phyloP scores from a whole-genome alignment of 2,113 vertebrate species.

The Python bivittatus region DNA sequence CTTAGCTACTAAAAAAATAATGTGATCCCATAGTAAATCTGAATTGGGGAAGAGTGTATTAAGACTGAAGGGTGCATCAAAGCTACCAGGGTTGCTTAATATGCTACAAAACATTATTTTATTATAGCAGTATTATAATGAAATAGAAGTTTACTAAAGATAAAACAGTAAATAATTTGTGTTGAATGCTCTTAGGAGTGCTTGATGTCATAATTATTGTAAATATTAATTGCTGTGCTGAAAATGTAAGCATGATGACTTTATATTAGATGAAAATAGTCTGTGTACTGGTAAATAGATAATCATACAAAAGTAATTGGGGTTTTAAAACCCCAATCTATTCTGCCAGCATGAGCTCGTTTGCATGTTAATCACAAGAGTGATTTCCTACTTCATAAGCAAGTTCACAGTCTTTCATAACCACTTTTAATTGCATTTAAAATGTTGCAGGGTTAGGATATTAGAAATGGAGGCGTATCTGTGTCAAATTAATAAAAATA shows the following conservation, averaged over 20 bases:
- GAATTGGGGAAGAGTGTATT: conserved; percentile 51
- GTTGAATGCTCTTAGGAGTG: conserved; percentile 68
- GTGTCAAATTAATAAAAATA: conserved; percentile 96
- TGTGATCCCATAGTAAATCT: conserved; percentile 64
- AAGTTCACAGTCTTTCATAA: conserved; percentile 96
- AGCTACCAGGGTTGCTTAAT: conserved; percentile 42
- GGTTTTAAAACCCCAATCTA: conserved; percentile 99
- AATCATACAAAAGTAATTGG: conserved; percentile 99
- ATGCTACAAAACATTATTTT: conserved; percentile 55
- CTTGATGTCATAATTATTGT: conserved; percentile 83
- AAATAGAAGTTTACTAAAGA: conserved; percentile 63
- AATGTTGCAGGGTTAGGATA: conserved; percentile 99
- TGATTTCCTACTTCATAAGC: conserved; percentile 96
- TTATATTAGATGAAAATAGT: conserved; percentile 92
- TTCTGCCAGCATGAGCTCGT: conserved; percentile 99
- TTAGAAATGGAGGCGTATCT: conserved; percentile 98
- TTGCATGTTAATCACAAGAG: conserved; percentile 99
- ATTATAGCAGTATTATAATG: conserved; percentile 64
- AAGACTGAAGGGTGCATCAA: conserved; percentile 59
- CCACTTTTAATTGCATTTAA: conserved; percentile 99
- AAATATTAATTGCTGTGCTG: conserved; percentile 83
- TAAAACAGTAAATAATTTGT: conserved; percentile 67
- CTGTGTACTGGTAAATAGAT: conserved; percentile 99
- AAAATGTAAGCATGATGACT: conserved; percentile 84
- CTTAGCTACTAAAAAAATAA: conserved; percentile 68